These are phyloP conservation scores for Phanerotoma sp. DNA, from an alignment of 2,888 invertebrate species.

Conservation along the genomic window DNA sequence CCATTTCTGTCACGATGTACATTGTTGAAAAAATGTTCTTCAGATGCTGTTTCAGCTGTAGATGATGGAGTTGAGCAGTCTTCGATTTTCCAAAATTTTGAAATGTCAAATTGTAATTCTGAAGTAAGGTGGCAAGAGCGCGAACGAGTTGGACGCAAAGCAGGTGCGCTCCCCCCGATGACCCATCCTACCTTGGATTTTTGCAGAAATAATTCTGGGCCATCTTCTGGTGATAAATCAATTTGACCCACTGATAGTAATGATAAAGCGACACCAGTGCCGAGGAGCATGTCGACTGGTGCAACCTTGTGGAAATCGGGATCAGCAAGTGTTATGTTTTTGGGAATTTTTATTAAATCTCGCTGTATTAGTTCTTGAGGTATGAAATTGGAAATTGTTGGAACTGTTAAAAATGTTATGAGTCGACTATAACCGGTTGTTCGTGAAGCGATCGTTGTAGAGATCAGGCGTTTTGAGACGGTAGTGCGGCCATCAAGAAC, in stretches of 20 bases:
- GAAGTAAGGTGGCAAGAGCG: neutral
- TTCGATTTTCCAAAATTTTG: neutral
- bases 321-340: slow-evolving; percentile 30
- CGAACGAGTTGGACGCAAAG: neutral
- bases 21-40: neutral
- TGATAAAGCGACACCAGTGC: slow-evolving; percentile 28
- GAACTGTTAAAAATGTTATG: slow-evolving; percentile 20
- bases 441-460: slow-evolving; percentile 21
- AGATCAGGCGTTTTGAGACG: slow-evolving; percentile 13
- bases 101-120: too few relatives aligned
- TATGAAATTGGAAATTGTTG: slow-evolving; percentile 24
- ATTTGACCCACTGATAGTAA: slow-evolving; percentile 13
- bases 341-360: slow-evolving; percentile 25
- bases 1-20: neutral
- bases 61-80: neutral
- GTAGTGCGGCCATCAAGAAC: slow-evolving; percentile 20
- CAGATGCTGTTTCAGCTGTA: neutral
- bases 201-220: too few relatives aligned
- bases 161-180: slow-evolving; percentile 7
- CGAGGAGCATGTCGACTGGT: slow-evolving; percentile 28
- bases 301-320: slow-evolving; percentile 32
- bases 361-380: slow-evolving; percentile 25
- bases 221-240: slow-evolving; percentile 1
- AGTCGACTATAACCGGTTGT: slow-evolving; percentile 16
- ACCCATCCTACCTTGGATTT: slow-evolving; percentile 32